Evolutionary conservation across 2,888 invertebrate species (phyloP), one percentile per base, ranked within the genome.

Genomic region (Sericinus montela): DNA sequence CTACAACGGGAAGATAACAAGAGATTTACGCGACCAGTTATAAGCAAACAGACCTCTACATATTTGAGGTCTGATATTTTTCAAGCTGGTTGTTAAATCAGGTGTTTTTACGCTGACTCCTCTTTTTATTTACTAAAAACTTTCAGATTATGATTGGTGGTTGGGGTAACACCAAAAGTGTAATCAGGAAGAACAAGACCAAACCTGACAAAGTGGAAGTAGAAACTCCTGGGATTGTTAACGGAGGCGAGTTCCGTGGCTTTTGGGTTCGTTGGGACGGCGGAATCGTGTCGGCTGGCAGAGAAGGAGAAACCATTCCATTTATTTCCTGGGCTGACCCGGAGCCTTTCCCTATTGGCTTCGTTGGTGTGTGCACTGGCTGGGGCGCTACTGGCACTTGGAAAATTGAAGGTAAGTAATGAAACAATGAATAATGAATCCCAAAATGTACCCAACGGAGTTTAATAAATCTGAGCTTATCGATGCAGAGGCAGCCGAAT

Each of bases 241-340:
- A 91, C 69, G 91, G 81, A 6, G 92, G 93, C 34, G 95, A 96
- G 74, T 94, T 91, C 82, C 93, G 94, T 45, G 94, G 94, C 14
- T 97, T 97, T 85, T 96, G 96, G 96, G 85, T 96, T 39, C 92
- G 94, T 64, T 96, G 94, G 94, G 91, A 92, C 58, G 90, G 92
- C 60, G 93, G 92, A 55, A 86, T 91, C 30, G 80, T 94, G 52
- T 92, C 92, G 7, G 93, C 93, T 8, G 94, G 94, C n/a, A 91
- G 90, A 44, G 95, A 95, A 60, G 92, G 92, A 28, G 93, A 94
- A 65, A 87, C 90, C 10, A 90, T 91, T 8, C 93, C 96, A 0
- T 94, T 97, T 81, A 75, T 96, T 57, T 90, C 91, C 9, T 94
- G 92, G 90, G 80, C 91, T 25, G 94, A 96, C 67, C 92, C 92